phyloP scores from a whole-genome alignment of 2,888 invertebrate genomes.

The Cantharis rustica region DNA sequence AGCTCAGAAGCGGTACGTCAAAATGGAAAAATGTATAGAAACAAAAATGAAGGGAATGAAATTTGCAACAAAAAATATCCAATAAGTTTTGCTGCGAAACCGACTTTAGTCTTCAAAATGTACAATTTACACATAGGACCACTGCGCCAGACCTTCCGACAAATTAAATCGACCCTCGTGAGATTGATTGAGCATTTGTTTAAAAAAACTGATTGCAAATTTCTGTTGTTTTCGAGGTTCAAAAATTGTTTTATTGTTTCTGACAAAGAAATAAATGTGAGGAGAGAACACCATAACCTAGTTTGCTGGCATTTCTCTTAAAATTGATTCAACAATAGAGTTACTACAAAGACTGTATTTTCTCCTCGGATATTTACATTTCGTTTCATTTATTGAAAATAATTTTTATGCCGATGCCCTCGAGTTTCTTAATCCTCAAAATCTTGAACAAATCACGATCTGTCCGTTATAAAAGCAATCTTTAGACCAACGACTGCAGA shows the following conservation, averaged over 20 bases:
- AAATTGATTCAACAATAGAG: background rate
- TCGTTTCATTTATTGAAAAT: background rate
- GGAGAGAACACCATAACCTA: background rate
- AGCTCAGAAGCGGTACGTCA: too few relatives aligned
- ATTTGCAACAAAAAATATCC: too few relatives aligned
- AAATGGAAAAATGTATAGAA: too few relatives aligned
- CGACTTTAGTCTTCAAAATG: too few relatives aligned
- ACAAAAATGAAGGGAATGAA: too few relatives aligned
- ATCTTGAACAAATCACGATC: background rate
- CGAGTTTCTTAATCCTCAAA: background rate
- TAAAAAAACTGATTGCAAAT: too few relatives aligned
- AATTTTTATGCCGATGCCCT: background rate
- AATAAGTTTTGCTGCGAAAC: too few relatives aligned
- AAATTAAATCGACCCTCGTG: too few relatives aligned
- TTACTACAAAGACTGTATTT: background rate
- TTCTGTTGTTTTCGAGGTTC: too few relatives aligned
- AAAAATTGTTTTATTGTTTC: background rate
- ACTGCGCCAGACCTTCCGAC: too few relatives aligned
- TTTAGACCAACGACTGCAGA: background rate
- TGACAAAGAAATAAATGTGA: background rate
- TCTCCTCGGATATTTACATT: background rate
- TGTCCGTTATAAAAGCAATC: background rate
- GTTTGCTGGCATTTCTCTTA: background rate
- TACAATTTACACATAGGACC: too few relatives aligned
- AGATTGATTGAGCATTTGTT: too few relatives aligned